Percentiles rank a stretch among this genome's conserved stretches.
Conservation (phyloP, 2,113 vertebrate genomes). For the Pelvicachromis taeniatus region DNA sequence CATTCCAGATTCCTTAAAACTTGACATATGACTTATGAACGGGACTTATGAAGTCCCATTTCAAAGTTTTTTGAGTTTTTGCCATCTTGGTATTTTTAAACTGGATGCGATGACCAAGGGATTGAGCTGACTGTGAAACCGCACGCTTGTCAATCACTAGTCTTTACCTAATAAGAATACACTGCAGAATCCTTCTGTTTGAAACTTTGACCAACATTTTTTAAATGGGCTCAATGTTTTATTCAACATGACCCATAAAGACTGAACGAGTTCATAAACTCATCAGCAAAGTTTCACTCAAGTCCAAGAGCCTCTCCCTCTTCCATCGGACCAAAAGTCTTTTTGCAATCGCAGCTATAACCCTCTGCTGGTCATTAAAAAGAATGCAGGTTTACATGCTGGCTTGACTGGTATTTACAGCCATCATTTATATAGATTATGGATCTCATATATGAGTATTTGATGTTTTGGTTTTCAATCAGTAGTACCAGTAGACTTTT, state of each 20-base stretch:
- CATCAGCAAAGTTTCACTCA: not conserved
- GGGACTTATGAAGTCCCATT: not conserved
- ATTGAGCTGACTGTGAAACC: not conserved
- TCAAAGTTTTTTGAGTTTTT: not conserved
- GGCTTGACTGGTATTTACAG: too few relatives aligned
- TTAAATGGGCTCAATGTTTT: not conserved
- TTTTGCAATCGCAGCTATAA: not conserved
- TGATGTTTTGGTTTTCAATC: not conserved
- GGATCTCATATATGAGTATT: too few relatives aligned
- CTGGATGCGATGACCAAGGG: not conserved
- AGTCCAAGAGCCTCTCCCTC: not conserved
- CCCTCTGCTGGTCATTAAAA: not conserved
- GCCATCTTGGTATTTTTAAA: not conserved
- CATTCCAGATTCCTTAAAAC: not conserved
- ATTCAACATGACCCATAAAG: not conserved
- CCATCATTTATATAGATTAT: too few relatives aligned
- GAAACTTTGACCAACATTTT: not conserved
- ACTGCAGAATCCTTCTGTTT: not conserved
- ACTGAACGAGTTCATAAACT: not conserved
- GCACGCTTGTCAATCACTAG: not conserved
- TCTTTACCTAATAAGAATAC: not conserved
- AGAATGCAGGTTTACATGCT: too few relatives aligned
- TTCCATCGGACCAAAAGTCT: not conserved
- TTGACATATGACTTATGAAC: not conserved
- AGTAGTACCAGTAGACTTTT: not conserved